These are phyloP conservation scores for Oreochromis aureus DNA, from an alignment of 2,113 vertebrate species.

Conservation along the genomic window DNA sequence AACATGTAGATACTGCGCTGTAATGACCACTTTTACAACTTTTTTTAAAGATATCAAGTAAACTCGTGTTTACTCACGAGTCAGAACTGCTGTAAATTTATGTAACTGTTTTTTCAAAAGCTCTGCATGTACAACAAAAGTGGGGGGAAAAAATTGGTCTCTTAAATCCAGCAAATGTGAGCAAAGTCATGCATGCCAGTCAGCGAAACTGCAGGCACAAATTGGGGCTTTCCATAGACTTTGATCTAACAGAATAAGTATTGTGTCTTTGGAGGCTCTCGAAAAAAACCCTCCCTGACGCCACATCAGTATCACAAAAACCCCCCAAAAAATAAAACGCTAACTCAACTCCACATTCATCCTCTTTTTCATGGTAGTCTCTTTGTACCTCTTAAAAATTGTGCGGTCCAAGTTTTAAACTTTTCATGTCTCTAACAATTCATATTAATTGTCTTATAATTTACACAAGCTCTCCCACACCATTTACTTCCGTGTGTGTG, in stretches of 20 bases:
- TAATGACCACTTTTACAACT: background rate
- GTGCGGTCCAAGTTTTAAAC: background rate
- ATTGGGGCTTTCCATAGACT: background rate
- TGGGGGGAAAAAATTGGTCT: background rate
- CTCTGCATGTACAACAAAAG: background rate
- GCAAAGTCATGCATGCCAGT: background rate
- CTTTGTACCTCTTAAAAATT: background rate
- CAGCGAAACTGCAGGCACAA: background rate
- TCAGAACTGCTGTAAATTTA: background rate
- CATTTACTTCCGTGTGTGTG: background rate
- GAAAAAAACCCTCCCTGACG: background rate
- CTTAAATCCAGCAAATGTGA: background rate
- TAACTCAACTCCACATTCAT: background rate
- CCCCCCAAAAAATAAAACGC: background rate
- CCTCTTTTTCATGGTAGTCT: background rate
- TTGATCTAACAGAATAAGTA: background rate
- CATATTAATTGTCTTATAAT: slow-evolving; percentile 10
- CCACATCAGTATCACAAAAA: background rate
- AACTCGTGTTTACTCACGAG: background rate
- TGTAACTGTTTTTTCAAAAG: background rate
- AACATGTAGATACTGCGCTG: background rate
- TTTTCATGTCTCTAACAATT: background rate
- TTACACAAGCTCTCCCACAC: background rate
- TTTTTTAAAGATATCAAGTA: background rate
- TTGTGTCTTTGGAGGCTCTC: background rate